phyloP scores from a whole-genome alignment of 2,113 vertebrate species.

The Callorhinus ursinus region DNA sequence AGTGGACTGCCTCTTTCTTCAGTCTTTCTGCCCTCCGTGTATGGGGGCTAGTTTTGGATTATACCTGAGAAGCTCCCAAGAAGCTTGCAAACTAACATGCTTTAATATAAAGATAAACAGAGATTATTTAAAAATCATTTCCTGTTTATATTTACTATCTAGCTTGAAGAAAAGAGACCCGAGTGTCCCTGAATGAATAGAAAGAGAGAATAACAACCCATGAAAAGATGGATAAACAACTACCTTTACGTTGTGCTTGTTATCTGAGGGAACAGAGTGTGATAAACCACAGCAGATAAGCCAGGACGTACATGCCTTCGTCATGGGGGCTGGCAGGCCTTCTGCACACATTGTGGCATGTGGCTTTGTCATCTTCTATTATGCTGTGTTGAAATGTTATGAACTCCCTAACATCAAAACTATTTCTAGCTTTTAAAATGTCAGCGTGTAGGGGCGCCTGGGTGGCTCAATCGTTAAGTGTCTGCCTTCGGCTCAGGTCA shows the following conservation, averaged over 20 bases:
- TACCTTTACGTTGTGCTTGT: not conserved
- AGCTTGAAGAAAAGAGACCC: not conserved
- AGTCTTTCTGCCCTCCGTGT: not conserved
- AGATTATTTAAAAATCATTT: slow-evolving; percentile 20
- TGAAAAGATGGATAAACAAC: not conserved
- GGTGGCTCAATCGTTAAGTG: too few species aligned
- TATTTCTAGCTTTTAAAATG: not conserved
- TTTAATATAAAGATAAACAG: slow-evolving; percentile 26
- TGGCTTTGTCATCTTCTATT: not conserved
- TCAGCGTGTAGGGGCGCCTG: not conserved
- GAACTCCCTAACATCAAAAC: not conserved
- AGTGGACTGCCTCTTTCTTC: not conserved
- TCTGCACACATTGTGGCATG: not conserved
- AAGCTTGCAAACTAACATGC: not conserved
- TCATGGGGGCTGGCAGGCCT: not conserved
- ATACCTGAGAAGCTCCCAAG: not conserved
- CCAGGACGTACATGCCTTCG: not conserved
- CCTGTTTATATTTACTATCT: not conserved
- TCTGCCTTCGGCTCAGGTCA: too few species aligned
- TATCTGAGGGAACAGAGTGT: not conserved
- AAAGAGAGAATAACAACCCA: not conserved
- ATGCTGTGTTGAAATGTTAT: not conserved
- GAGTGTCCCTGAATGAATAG: not conserved
- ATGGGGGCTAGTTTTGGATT: not conserved
- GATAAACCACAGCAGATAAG: not conserved